phyloP scores from a whole-genome alignment of 1,140 invertebrate genomes.

The Cryptotermes secundus region DNA sequence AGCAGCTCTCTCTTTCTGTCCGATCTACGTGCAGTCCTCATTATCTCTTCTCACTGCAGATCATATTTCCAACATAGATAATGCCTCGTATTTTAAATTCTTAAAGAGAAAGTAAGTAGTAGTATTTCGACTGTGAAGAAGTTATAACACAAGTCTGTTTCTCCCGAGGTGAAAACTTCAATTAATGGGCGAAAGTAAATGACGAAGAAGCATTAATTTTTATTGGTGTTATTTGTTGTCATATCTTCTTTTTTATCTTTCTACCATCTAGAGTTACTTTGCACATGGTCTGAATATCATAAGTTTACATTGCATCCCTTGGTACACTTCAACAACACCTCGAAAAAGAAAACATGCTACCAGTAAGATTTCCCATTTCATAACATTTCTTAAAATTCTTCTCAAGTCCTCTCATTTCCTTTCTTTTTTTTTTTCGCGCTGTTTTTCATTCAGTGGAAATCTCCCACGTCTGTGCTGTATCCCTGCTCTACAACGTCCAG shows the following conservation, averaged over 20 bases:
- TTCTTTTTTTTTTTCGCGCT: background rate
- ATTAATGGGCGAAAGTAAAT: background rate
- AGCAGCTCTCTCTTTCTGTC: too few species aligned
- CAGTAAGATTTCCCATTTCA: conserved; percentile 16
- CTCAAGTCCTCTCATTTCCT: conserved; percentile 5
- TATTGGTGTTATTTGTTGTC: background rate
- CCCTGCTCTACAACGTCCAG: background rate
- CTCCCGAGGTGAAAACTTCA: background rate
- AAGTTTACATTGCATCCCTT: background rate
- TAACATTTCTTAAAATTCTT: conserved; percentile 15
- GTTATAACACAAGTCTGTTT: too few species aligned
- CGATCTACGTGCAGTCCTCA: too few species aligned
- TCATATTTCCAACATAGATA: too few species aligned
- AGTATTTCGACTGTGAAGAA: too few species aligned
- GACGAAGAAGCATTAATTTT: background rate
- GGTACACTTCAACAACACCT: background rate
- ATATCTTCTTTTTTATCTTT: background rate
- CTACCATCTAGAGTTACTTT: background rate
- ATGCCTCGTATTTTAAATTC: too few species aligned
- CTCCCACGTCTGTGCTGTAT: background rate
- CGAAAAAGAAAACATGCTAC: background rate
- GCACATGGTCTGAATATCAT: background rate
- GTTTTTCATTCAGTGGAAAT: background rate
- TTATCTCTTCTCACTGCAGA: too few species aligned
- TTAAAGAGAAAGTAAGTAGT: too few species aligned